Conservation (phyloP, 2,888 invertebrate genomes). For the Euspilapteryx auroguttella region DNA sequence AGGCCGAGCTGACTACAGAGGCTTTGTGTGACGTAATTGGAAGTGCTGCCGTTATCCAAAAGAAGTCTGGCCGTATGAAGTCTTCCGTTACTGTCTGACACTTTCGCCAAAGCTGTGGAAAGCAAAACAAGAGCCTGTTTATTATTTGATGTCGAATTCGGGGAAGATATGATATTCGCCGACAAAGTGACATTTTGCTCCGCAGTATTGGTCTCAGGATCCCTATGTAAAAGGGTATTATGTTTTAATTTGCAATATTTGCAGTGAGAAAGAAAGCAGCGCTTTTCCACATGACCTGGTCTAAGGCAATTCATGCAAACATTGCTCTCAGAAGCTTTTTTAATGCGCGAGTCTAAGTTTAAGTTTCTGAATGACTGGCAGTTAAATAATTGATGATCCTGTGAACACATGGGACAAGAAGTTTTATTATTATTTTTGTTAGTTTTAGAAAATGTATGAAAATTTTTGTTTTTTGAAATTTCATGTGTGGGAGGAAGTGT, state of each 20-base stretch:
- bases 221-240: constrained; percentile 9
- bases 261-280: constrained; percentile 8
- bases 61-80: constrained; percentile 5
- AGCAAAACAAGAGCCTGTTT: constrained; percentile 6
- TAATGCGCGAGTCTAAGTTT: constrained; percentile 6
- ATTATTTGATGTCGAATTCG: constrained; percentile 2
- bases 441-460: neutral
- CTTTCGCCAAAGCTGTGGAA: constrained; percentile 10
- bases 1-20: constrained; percentile 3
- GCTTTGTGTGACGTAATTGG: constrained; percentile 4
- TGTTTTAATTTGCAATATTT: constrained; percentile 10
- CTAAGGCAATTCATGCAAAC: constrained; percentile 9
- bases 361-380: constrained; percentile 8
- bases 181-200: neutral
- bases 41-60: neutral
- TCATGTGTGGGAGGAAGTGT: too few species aligned
- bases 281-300: constrained; percentile 4
- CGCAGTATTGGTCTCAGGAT: neutral
- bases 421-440: neutral
- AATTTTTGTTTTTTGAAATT: constrained; percentile 7
- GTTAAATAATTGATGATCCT: constrained; percentile 7
- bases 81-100: constrained; percentile 2
- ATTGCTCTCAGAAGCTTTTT: constrained; percentile 7
- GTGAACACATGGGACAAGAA: constrained; percentile 6
- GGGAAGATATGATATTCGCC: neutral